Evolutionary conservation across 2,888 invertebrate genomes (phyloP), one percentile per base, ranked within the genome.

Genomic region (Marronus borbonicus): DNA sequence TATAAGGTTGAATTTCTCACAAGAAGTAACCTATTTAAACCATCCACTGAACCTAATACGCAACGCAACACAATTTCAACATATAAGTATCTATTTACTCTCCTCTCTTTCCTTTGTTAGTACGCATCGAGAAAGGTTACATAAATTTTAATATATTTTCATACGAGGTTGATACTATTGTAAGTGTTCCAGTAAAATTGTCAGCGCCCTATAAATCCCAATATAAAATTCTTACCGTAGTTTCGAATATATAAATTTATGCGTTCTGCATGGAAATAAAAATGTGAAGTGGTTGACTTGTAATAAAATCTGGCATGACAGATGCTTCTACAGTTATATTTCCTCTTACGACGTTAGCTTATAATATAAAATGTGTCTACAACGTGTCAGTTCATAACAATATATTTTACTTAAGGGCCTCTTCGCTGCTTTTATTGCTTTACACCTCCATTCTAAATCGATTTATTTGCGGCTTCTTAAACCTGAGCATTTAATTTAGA

Each of bases 311-410:
- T 79, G 79, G 78, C 80, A 80, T 83, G 82, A 82, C 82, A 82
- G 82, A 82, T 83, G 82, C 81, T 81, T 80, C 80, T 78, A 79
- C 78, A 80, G 82, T 81, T 81, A 83, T 81, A 83, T 81, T 80
- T 78, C 80, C 78, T 79, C 79, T 81, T 82, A 80, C 79, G 82
- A 82, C 81, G 79, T 76, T 74, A 65, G 75, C 69, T 68, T 68
- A 68, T 79, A 79, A 80, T 82, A 82, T 83, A 83, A 82, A 82
- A 82, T 79, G 80, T 81, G 55, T 66, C 66, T 72, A 78, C 80
- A 76, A 77, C 79, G 77, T 80, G 80, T 80, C 80, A 80, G 65
- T 80, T 79, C 82, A 81, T 81, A 81, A 80, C 81, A 81, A 81
- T 81, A 80, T 80, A 77, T 82, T 79, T 80, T 80, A 75, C 76